Evolutionary conservation across 2,888 invertebrate genomes (phyloP).

Genomic region (Plemyria rubiginata): DNA sequence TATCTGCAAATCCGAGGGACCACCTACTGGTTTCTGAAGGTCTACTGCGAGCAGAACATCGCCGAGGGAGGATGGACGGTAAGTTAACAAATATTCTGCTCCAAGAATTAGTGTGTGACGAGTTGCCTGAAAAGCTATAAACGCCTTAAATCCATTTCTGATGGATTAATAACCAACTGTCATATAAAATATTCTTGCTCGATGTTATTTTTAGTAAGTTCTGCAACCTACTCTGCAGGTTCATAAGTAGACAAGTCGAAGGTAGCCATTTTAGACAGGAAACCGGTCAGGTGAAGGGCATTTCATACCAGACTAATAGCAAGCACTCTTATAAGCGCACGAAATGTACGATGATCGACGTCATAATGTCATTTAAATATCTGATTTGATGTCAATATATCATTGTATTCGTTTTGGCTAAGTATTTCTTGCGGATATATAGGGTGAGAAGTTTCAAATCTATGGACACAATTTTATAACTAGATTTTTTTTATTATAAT

Average conservation of each 20-base stretch:
- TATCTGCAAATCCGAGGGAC: slow-evolving; percentile 96
- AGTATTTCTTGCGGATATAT: too few relatives aligned
- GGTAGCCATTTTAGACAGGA: slow-evolving; percentile 28
- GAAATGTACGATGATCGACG: slow-evolving; percentile 11
- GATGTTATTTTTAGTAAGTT: slow-evolving; percentile 19
- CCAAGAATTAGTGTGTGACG: neutral
- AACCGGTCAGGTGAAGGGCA: slow-evolving; percentile 32
- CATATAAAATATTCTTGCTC: neutral
- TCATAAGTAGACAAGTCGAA: slow-evolving; percentile 14
- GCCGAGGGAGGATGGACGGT: slow-evolving; percentile 98
- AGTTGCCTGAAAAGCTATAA: neutral
- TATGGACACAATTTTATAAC: too few relatives aligned
- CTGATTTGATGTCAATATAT: neutral
- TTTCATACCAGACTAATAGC: slow-evolving; percentile 19
- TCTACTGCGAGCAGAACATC: slow-evolving; percentile 94
- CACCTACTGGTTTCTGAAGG: slow-evolving; percentile 96
- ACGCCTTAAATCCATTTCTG: too few relatives aligned
- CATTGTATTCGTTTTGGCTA: neutral
- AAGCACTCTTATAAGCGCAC: slow-evolving; percentile 13
- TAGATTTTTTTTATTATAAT: too few relatives aligned
- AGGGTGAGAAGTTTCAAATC: too few relatives aligned
- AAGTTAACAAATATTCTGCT: slow-evolving; percentile 49
- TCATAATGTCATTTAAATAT: slow-evolving; percentile 13
- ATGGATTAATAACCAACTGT: neutral
- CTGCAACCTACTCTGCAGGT: slow-evolving; percentile 5